Evolutionary conservation across 2,797 vertebrate species (phyloP).

Genomic region (Fringilla coelebs): DNA sequence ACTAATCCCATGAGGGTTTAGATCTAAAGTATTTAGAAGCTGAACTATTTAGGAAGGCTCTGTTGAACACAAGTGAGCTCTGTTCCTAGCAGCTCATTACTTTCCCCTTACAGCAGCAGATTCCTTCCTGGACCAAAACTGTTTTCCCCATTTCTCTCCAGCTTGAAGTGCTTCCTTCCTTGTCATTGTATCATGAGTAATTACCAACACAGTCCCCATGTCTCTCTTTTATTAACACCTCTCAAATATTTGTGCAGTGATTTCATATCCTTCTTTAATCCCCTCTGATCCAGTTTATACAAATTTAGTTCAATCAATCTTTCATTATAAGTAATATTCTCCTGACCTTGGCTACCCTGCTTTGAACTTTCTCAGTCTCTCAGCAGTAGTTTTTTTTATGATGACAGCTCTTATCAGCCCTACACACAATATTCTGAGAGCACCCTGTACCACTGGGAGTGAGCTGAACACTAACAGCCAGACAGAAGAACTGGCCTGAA

Average conservation of each 20-base stretch:
- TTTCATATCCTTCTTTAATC: conserved; percentile 51
- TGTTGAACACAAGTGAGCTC: neutral
- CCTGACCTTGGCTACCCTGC: neutral
- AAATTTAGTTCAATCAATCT: conserved; percentile 34
- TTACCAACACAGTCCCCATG: neutral
- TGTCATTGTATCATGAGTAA: neutral
- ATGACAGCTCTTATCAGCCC: neutral
- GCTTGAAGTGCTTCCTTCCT: neutral
- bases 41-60: neutral
- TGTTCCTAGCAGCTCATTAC: neutral
- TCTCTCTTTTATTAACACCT: conserved; percentile 39
- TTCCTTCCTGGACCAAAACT: neutral
- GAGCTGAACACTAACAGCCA: neutral
- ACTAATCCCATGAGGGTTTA: neutral
- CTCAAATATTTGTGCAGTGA: conserved; percentile 61
- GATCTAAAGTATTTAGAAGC: conserved; percentile 4
- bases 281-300: conserved; percentile 43
- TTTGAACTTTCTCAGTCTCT: neutral
- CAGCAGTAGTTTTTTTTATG: neutral
- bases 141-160: neutral
- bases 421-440: neutral
- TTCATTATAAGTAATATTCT: conserved; percentile 5
- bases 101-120: neutral
- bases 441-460: neutral
- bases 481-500: neutral